These are phyloP conservation scores for Apotomis betuletana DNA, from an alignment of 2,888 invertebrate genomes.

Conservation along the genomic window DNA sequence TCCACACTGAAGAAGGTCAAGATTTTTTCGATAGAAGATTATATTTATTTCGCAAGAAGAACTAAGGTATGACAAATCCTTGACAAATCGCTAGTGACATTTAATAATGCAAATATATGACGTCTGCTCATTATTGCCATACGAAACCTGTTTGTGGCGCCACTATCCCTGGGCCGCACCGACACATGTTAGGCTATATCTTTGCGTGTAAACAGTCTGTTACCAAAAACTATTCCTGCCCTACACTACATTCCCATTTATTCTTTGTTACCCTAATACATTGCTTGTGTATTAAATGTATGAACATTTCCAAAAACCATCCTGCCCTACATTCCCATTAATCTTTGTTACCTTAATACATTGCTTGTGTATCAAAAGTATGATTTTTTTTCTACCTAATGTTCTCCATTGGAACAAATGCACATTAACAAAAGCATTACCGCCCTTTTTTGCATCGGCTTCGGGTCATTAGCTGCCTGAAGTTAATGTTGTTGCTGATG, in stretches of 20 bases:
- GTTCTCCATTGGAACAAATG: constrained; percentile 5
- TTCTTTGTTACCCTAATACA: not conserved
- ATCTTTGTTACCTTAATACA: not conserved
- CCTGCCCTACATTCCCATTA: not conserved
- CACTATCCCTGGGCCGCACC: no score
- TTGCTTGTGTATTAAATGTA: no score
- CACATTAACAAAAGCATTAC: constrained; percentile 19
- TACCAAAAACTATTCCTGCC: not conserved
- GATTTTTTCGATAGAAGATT: no score
- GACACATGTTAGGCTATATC: not conserved
- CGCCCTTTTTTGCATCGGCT: constrained; percentile 9
- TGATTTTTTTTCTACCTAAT: not conserved
- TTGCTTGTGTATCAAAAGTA: not conserved
- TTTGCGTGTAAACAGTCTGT: not conserved
- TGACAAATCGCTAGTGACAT: no score
- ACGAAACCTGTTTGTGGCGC: no score
- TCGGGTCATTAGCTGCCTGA: constrained; percentile 13
- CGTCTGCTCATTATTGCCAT: no score
- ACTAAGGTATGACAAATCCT: no score
- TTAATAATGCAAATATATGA: no score
- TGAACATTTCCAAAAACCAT: not conserved
- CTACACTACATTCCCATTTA: not conserved
- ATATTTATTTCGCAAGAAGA: no score
- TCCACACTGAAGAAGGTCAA: no score
- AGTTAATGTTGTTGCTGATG: constrained; percentile 2